Conservation (phyloP, 2,113 vertebrate genomes). For the Oreocharis arfaki region DNA sequence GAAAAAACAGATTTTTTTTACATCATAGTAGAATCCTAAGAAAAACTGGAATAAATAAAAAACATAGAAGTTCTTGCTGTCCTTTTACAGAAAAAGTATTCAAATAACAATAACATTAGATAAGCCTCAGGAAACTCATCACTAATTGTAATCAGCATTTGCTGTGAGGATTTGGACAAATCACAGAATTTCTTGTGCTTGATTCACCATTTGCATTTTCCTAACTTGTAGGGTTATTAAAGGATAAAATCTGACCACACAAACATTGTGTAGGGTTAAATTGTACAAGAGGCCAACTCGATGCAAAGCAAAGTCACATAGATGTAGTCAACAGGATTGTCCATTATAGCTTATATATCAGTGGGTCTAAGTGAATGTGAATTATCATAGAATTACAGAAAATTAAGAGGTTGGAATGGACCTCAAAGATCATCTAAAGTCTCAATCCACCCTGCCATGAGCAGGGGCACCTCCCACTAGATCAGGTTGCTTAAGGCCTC, state of each 20-base stretch:
- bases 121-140: not conserved
- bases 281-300: not conserved
- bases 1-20: not conserved
- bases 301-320: not conserved
- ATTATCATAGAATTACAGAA: not conserved
- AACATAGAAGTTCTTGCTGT: not conserved
- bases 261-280: not conserved
- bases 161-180: not conserved
- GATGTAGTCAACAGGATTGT: not conserved
- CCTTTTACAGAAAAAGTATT: not conserved
- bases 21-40: not conserved
- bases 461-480: not conserved
- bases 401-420: not conserved
- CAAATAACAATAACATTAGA: not conserved
- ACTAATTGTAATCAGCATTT: not conserved
- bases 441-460: accelerated
- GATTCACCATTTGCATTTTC: not conserved
- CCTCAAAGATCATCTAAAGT: too few species aligned
- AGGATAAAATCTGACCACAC: not conserved
- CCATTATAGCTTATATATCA: not conserved
- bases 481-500: not conserved
- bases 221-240: not conserved
- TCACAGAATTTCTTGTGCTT: not conserved
- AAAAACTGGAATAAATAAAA: not conserved
- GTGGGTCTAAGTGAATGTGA: not conserved